Evolutionary conservation across 2,888 invertebrate genomes (phyloP), one percentile per base, ranked within the genome.

Genomic region (Pristionchus fissidentatus): DNA sequence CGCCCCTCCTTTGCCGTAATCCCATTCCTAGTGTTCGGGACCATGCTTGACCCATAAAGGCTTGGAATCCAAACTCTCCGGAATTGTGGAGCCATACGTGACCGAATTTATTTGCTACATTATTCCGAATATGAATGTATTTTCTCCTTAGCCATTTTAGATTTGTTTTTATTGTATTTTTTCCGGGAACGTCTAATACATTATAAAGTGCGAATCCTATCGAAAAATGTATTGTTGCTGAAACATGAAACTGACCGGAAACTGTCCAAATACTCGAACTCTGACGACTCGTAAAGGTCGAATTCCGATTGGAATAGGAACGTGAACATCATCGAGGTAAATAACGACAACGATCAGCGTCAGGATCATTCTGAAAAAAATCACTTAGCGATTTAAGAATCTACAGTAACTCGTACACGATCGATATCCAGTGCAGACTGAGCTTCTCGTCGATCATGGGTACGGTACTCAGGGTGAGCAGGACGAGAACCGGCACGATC

Each of bases 401-500:
- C 19, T 15, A 49, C 8, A 26, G 8, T n/a, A 10, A 35, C 3
- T 85, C 88, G 84, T 70, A 91, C 89, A 92, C 85, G 4, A 91
- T 66, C 19, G 90, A 89, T 13, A 91, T 88, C 90, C 90, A 91
- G 80, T 91, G 91, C 26, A 88, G 80, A 3, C 85, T 79, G 3
- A 88, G 84, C 60, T 91, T 90, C 62, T 90, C 88, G 38, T 90
- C 85, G 62, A 89, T 86, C 1, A 91, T 88, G 26, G 90, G 91
- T n/a, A 89, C 88, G 22, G 88, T 88, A 22, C 87, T 86, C 15
- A 87, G 73, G 41, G 87, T 87, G n/a, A 91, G 87, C 1, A 92
- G 86, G 22, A 90, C 83, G 86, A 91, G 87, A 7, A 91, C 82
- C 7, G 91, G 91, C 15, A 89, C 87, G 22, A 92, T 90, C 15